A percentile compares a stretch with the other conserved stretches of the same genome.
These are phyloP conservation scores for Achlya flavicornis DNA, from an alignment of 2,888 invertebrate species.

Conservation along the genomic window DNA sequence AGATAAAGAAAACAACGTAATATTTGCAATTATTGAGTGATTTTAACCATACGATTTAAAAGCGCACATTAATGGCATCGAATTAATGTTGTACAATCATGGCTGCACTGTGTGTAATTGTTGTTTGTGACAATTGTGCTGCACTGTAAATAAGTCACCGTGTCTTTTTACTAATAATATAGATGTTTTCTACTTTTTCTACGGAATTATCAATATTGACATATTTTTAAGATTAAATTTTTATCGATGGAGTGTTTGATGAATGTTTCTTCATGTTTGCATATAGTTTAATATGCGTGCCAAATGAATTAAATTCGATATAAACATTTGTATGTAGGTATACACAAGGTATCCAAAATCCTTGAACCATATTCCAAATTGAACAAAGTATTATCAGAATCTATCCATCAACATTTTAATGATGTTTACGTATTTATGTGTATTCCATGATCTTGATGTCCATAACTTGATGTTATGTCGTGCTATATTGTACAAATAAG, in stretches of 20 bases:
- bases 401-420: not conserved
- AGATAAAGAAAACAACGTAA: not conserved
- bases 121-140: constrained; percentile 13
- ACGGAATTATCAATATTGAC: constrained; percentile 1
- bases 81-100: constrained; percentile 14
- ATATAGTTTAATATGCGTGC: constrained; percentile 6
- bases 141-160: constrained; percentile 25
- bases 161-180: constrained; percentile 12
- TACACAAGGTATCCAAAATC: not conserved
- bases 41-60: not conserved
- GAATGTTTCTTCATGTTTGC: not conserved
- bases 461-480: not conserved
- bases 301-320: not conserved
- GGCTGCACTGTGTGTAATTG: not conserved
- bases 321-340: not conserved
- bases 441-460: constrained; percentile 10
- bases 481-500: not conserved
- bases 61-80: constrained; percentile 18
- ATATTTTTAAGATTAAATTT: not conserved
- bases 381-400: too few species aligned
- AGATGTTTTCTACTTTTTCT: constrained; percentile 15
- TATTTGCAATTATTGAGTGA: not conserved
- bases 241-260: not conserved
- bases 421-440: not conserved
- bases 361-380: constrained; percentile 8